Base-by-base conservation (phyloP, 2,888 invertebrate species). In the Drosophila mimetica region DNA sequence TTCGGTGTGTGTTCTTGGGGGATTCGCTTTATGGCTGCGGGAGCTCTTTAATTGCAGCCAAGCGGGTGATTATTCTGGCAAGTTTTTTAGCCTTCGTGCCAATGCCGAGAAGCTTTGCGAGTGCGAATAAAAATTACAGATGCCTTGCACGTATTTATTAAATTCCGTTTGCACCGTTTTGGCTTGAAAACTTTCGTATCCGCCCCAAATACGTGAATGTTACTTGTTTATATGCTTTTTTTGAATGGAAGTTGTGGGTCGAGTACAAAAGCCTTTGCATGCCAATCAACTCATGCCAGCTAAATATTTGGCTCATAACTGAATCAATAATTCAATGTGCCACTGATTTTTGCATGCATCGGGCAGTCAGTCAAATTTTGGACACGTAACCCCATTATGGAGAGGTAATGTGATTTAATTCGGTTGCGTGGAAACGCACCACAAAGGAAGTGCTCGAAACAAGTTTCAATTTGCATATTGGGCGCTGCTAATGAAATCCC, bases 101-200 rank as follows among this genome's bases (percentile, higher is more conserved):
- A 70, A 65, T 66, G 75, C 44, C 63, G 22, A 67, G 73, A 73
- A 70, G 66, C 63, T 39, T 41, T 57, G 71, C 67, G 55, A 47
- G 57, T 65, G 61, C 60, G 67, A 47, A 47, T 25, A 36, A 60
- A 50, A 80, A 79, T 84, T 67, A 65, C 59, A 75, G 79, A 86
- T 77, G 72, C 80, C 75, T 53, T 71, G 77, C 86, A 86, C 86
- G 86, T 83, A 77, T 79, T 82, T 79, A 82, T 84, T 87, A 74
- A 82, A 86, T 82, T 76, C 76, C 82, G 74, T 76, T 86, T 84
- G 65, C 70, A 65, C 65, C 72, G 69, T 79, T 81, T 83, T 61
- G 58, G 55, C 77, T 70, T 75, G 63, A 58, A 74, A 80, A 80
- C 77, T 86, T 86, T 71, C 54, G 47, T 57, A 52, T 50, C 34